Evolutionary conservation across 2,113 vertebrate species (phyloP).

Genomic region (Pseudopipra pipra): DNA sequence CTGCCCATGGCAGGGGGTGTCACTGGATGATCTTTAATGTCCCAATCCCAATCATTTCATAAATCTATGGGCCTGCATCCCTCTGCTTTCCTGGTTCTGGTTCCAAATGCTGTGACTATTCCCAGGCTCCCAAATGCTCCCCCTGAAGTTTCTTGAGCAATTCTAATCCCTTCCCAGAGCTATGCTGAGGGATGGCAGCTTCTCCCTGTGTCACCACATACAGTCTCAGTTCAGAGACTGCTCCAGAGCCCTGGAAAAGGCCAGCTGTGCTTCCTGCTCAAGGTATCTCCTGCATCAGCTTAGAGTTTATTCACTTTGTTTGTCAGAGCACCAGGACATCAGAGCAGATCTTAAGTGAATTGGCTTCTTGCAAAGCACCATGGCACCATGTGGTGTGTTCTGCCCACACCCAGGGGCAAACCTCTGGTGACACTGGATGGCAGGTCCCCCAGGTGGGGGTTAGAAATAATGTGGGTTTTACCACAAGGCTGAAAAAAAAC

Average conservation of each 20-base stretch:
- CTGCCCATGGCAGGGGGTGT: background rate
- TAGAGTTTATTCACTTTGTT: background rate
- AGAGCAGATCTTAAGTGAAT: background rate
- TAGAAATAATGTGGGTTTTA: background rate
- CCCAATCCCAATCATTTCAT: background rate
- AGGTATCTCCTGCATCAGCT: background rate
- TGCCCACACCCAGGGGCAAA: background rate
- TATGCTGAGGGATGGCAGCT: background rate
- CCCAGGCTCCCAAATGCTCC: background rate
- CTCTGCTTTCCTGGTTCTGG: no score
- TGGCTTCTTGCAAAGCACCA: background rate
- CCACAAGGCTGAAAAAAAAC: background rate
- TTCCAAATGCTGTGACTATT: background rate
- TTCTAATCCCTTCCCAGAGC: background rate
- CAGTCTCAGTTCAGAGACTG: background rate
- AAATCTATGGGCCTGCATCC: fast-evolving
- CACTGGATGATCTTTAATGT: background rate
- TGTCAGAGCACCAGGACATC: background rate
- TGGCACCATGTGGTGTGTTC: background rate
- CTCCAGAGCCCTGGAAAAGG: background rate
- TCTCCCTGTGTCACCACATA: background rate
- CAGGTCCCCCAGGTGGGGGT: fast-evolving
- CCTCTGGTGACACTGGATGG: fast-evolving
- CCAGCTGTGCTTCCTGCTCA: background rate
- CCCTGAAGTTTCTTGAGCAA: background rate